These are phyloP conservation scores for Argopecten irradians DNA, from an alignment of 1,140 invertebrate genomes.

Conservation along the genomic window DNA sequence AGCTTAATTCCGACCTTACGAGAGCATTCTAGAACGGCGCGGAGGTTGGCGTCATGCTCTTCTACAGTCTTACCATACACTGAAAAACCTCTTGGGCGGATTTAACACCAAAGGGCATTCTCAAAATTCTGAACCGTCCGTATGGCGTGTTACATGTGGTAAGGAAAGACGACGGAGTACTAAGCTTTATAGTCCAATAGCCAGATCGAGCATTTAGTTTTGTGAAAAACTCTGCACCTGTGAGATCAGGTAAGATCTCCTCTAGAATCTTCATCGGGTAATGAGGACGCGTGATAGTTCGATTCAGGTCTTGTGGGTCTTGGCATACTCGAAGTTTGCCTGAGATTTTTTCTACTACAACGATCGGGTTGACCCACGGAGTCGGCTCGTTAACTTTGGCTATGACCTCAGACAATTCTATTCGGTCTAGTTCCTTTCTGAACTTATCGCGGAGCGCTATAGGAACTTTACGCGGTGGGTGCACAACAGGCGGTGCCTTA, in stretches of 20 bases:
- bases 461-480: neutral
- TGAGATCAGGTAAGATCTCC: conserved; percentile 43
- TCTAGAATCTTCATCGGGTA: conserved; percentile 42
- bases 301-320: conserved; percentile 78
- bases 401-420: conserved; percentile 48
- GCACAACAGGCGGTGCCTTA: conserved; percentile 22
- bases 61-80: conserved; percentile 60
- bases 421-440: neutral
- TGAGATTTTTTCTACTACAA: neutral
- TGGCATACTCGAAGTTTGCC: conserved; percentile 76
- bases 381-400: neutral
- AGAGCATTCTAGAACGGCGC: conserved; percentile 68
- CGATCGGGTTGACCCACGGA: conserved; percentile 1
- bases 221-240: conserved; percentile 43
- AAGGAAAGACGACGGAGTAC: conserved; percentile 61
- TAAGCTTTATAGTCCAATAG: conserved; percentile 73
- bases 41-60: conserved; percentile 71
- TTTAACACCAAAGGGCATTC: conserved; percentile 73
- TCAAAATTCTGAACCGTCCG: conserved; percentile 69
- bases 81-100: conserved; percentile 66
- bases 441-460: neutral
- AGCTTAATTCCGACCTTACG: conserved; percentile 39
- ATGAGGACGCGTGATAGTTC: conserved; percentile 70
- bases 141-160: conserved; percentile 70
- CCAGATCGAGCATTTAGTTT: conserved; percentile 59